phyloP scores from a whole-genome alignment of 2,888 invertebrate species.

The Gortyna flavago region DNA sequence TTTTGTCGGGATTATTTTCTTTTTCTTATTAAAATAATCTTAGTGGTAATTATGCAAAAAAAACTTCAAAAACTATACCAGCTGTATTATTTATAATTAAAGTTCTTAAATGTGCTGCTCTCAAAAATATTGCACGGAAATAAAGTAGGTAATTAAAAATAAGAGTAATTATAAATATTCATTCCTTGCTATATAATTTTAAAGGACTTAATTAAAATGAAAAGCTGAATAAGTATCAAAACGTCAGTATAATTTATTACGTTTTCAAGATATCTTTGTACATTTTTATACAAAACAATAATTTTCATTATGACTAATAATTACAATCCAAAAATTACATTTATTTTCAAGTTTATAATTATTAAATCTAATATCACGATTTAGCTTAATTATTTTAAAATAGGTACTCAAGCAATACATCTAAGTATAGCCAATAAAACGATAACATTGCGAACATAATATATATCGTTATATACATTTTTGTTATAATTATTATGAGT shows the following conservation, averaged over 20 bases:
- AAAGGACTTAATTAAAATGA: conserved; percentile 71
- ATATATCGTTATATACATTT: conserved; percentile 71
- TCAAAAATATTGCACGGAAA: conserved; percentile 35
- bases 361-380: conserved; percentile 90
- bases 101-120: conserved; percentile 2
- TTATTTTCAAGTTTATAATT: conserved; percentile 88
- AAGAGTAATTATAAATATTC: conserved; percentile 32
- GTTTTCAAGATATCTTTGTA: conserved; percentile 89
- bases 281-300: conserved; percentile 90
- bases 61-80: conserved; percentile 14
- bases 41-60: background rate
- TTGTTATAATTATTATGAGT: conserved; percentile 65
- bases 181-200: conserved; percentile 57
- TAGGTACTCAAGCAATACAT: conserved; percentile 86
- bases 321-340: conserved; percentile 90
- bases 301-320: conserved; percentile 88
- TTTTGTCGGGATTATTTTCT: background rate
- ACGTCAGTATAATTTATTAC: conserved; percentile 90
- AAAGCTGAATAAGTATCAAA: conserved; percentile 87
- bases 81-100: conserved; percentile 30
- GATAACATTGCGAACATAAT: conserved; percentile 84
- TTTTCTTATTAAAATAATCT: conserved; percentile 1
- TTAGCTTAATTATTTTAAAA: conserved; percentile 88
- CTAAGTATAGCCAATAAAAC: conserved; percentile 79
- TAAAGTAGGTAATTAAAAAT: conserved; percentile 55